A percentile compares a stretch with the other conserved stretches of the same genome.
Evolutionary conservation across 2,113 vertebrate species (phyloP).

Genomic region (Myotis lucifugus): DNA sequence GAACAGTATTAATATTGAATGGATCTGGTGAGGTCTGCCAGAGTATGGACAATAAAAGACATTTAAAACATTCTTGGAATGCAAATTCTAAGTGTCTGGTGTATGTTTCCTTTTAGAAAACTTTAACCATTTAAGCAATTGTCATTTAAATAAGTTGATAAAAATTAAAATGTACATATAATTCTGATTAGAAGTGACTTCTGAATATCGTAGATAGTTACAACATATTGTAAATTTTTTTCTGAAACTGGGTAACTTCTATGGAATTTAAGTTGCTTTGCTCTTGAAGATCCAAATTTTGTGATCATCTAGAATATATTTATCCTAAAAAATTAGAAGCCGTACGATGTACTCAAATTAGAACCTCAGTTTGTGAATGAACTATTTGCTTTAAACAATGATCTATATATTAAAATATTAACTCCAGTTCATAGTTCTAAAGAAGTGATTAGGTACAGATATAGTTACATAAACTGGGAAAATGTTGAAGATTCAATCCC

Average conservation of each 20-base stretch:
- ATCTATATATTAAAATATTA: slow-evolving; percentile 35
- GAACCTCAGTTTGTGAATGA: slow-evolving; percentile 9
- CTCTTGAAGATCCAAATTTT: slow-evolving; percentile 8
- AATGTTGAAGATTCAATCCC: neutral
- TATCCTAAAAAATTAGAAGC: neutral
- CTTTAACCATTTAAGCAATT: slow-evolving; percentile 56
- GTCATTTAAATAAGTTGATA: slow-evolving; percentile 64
- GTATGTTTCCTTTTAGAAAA: slow-evolving; percentile 68
- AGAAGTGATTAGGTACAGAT: slow-evolving; percentile 42
- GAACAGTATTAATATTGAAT: slow-evolving; percentile 65
- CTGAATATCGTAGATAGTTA: neutral
- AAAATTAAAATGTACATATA: slow-evolving; percentile 47
- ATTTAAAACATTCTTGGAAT: slow-evolving; percentile 79
- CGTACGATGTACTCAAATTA: neutral
- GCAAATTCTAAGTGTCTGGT: slow-evolving; percentile 72
- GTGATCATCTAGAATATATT: slow-evolving; percentile 9
- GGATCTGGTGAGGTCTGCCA: slow-evolving; percentile 60
- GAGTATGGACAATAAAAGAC: slow-evolving; percentile 66
- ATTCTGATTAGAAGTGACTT: slow-evolving; percentile 32
- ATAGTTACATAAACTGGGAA: neutral
- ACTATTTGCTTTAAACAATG: slow-evolving; percentile 56
- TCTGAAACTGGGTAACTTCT: neutral
- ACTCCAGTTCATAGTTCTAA: slow-evolving; percentile 18
- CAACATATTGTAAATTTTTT: neutral
- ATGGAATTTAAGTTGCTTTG: neutral